A percentile compares a stretch with the other conserved stretches of the same genome.
phyloP scores from a whole-genome alignment of 2,797 vertebrate genomes.

The Pitangus sulphuratus region DNA sequence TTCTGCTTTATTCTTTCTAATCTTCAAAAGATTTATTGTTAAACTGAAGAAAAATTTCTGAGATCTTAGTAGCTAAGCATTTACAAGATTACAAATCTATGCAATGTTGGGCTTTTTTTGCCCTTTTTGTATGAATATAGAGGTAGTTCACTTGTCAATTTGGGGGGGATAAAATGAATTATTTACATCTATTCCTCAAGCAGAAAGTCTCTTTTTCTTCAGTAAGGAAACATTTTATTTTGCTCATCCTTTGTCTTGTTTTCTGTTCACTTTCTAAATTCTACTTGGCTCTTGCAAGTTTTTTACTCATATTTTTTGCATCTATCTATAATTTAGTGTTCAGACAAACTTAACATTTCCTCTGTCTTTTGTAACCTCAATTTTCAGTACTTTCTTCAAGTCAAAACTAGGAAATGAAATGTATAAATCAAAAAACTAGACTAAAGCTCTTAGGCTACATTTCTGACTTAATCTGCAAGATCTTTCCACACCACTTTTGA shows the following conservation, averaged over 20 bases:
- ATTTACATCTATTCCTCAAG: background rate
- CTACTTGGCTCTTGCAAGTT: conserved; percentile 13
- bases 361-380: background rate
- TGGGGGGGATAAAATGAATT: background rate
- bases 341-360: background rate
- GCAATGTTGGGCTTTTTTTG: background rate
- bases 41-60: conserved; percentile 2
- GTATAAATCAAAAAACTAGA: background rate
- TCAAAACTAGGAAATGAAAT: background rate
- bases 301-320: conserved; percentile 31
- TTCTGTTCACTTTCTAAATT: conserved; percentile 44
- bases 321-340: conserved; percentile 6
- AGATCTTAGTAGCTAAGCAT: background rate
- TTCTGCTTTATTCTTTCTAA: background rate
- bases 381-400: conserved; percentile 34
- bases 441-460: background rate
- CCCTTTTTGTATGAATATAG: background rate
- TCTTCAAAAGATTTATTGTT: conserved; percentile 9
- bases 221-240: background rate
- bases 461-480: background rate
- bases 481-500: background rate
- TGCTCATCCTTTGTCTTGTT: background rate
- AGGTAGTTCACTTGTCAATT: background rate
- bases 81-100: background rate
- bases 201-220: background rate